phyloP scores from a whole-genome alignment of 1,140 invertebrate genomes.

The Charaxes varanes region DNA sequence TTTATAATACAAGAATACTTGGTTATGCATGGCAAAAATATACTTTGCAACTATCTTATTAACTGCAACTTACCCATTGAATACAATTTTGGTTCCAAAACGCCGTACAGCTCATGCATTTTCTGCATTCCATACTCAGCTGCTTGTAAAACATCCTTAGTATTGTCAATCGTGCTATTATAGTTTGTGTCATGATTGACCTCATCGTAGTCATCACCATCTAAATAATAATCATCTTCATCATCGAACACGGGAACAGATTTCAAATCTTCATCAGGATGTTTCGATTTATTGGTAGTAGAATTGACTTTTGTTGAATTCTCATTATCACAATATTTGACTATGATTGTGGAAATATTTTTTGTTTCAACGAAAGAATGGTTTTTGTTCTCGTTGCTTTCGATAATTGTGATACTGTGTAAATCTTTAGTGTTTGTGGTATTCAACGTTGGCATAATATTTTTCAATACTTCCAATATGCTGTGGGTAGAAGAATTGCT shows the following conservation, averaged over 20 bases:
- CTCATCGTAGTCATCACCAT: constrained; percentile 37
- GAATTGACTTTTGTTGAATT: constrained; percentile 43
- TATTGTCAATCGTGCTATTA: constrained; percentile 33
- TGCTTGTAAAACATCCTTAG: constrained; percentile 76
- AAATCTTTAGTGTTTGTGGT: constrained; percentile 51
- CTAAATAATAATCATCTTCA: constrained; percentile 27
- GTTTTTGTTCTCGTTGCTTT: constrained; percentile 53
- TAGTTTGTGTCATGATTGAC: constrained; percentile 20
- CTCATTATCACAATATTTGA: constrained; percentile 67
- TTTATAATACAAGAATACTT: too few species aligned
- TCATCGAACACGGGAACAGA: constrained; percentile 2
- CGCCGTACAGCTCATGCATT: constrained; percentile 78
- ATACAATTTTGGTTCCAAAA: constrained; percentile 81
- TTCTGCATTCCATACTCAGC: constrained; percentile 78
- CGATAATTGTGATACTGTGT: constrained; percentile 64
- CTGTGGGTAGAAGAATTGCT: constrained; percentile 40
- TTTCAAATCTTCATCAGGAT: constrained; percentile 16
- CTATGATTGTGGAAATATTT: constrained; percentile 62
- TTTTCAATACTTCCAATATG: constrained; percentile 58
- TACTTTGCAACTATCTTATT: too few species aligned
- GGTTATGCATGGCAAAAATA: too few species aligned
- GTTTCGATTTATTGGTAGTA: constrained; percentile 15
- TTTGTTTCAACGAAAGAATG: constrained; percentile 52
- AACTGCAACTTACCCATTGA: constrained; percentile 81
- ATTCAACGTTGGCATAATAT: constrained; percentile 60